These are phyloP conservation scores for Diarsia dahlii DNA, from an alignment of 2,888 invertebrate genomes.

Conservation along the genomic window DNA sequence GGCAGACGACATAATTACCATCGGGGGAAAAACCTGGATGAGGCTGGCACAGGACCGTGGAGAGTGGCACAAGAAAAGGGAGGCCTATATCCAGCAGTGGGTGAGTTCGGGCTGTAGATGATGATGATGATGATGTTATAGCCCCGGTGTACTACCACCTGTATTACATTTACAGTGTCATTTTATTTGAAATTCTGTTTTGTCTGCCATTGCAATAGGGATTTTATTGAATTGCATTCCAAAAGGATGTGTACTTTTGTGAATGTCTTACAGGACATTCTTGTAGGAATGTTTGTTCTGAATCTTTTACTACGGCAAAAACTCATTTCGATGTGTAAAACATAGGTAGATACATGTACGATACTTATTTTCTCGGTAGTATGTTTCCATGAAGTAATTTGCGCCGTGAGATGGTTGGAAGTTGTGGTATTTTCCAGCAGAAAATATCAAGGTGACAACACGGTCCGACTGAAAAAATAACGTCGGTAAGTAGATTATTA, in stretches of 20 bases:
- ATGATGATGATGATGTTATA: too few relatives aligned
- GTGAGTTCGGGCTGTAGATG: too few relatives aligned
- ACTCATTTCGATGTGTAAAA: not conserved
- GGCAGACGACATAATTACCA: too few relatives aligned
- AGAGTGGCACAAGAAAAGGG: too few relatives aligned
- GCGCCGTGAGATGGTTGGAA: not conserved
- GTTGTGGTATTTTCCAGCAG: not conserved
- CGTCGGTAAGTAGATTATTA: not conserved
- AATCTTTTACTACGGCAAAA: not conserved
- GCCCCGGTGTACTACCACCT: not conserved
- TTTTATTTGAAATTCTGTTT: conserved; percentile 22
- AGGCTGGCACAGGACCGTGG: too few relatives aligned
- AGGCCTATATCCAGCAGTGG: too few relatives aligned
- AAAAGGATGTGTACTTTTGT: conserved; percentile 5
- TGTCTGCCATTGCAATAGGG: not conserved
- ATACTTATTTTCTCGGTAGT: not conserved
- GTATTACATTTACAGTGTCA: not conserved
- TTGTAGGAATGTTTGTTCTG: not conserved
- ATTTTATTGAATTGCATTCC: conserved; percentile 10
- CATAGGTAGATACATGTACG: not conserved
- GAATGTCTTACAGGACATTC: not conserved
- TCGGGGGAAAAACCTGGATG: too few relatives aligned
- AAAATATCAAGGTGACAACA: not conserved
- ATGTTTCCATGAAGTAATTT: not conserved
- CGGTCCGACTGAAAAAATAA: not conserved